phyloP scores from a whole-genome alignment of 1,140 invertebrate genomes.

The Achatina immaculata region DNA sequence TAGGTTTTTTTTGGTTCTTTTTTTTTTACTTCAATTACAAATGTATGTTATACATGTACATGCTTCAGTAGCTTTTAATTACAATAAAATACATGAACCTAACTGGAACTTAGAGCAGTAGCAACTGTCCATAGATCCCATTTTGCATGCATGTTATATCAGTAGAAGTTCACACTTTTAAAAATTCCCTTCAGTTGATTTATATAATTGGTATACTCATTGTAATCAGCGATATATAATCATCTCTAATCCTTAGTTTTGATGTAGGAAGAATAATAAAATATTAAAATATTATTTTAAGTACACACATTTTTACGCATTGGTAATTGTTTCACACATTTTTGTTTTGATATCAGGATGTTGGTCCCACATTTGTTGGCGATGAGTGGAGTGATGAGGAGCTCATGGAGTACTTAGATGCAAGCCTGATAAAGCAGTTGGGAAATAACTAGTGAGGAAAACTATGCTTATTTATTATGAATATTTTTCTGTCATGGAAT shows the following conservation, averaged over 20 bases:
- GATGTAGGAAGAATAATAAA: background rate
- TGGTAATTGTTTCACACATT: constrained; percentile 2
- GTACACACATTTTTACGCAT: background rate
- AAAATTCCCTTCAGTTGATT: too few relatives aligned
- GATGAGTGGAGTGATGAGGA: constrained; percentile 70
- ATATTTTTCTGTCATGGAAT: background rate
- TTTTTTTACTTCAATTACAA: too few relatives aligned
- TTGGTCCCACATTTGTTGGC: constrained; percentile 69
- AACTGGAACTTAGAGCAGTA: too few relatives aligned
- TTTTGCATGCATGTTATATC: too few relatives aligned
- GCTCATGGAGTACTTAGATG: constrained; percentile 70
- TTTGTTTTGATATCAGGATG: constrained; percentile 60
- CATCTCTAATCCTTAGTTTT: background rate
- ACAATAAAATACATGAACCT: too few relatives aligned
- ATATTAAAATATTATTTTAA: background rate
- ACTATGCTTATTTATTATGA: constrained; percentile 2
- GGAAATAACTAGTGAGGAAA: constrained; percentile 71
- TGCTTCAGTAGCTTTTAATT: too few relatives aligned
- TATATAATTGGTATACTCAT: background rate
- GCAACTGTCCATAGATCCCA: too few relatives aligned
- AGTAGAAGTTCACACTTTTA: too few relatives aligned
- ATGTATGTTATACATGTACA: too few relatives aligned
- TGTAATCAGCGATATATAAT: background rate
- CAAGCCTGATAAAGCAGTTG: constrained; percentile 60
- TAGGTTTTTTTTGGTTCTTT: too few relatives aligned